Evolutionary conservation across 2,888 invertebrate species (phyloP).

Genomic region (Clitarchus hookeri): DNA sequence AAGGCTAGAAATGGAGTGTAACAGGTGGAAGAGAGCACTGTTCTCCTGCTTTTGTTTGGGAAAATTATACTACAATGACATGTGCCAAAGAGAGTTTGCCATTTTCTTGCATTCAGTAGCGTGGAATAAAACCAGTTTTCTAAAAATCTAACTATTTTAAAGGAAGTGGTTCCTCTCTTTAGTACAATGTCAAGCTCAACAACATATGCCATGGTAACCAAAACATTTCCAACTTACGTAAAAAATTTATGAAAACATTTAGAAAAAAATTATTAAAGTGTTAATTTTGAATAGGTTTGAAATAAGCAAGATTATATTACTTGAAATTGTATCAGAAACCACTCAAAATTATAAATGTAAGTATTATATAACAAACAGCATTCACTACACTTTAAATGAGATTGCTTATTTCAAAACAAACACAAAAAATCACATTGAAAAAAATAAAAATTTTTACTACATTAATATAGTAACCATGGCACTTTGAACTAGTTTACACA

Average conservation of each 20-base stretch:
- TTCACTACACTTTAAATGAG: not conserved
- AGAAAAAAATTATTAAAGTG: not conserved
- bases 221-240: not conserved
- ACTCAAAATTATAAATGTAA: too few relatives aligned
- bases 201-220: not conserved
- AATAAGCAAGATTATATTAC: not conserved
- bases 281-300: not conserved
- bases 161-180: not conserved
- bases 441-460: not conserved
- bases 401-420: not conserved
- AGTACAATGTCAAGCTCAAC: not conserved
- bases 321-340: not conserved
- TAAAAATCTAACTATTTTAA: too few relatives aligned
- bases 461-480: not conserved
- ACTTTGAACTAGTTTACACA: not conserved
- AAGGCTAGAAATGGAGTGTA: conserved; percentile 33
- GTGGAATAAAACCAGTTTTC: too few relatives aligned
- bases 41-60: not conserved
- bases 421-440: not conserved
- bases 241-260: not conserved
- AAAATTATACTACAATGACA: not conserved
- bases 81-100: not conserved
- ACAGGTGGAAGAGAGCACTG: not conserved
- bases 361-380: too few relatives aligned
- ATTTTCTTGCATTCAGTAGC: not conserved